These are phyloP conservation scores for Chrysocyon brachyurus DNA, from an alignment of 2,797 vertebrate genomes.

Conservation along the genomic window DNA sequence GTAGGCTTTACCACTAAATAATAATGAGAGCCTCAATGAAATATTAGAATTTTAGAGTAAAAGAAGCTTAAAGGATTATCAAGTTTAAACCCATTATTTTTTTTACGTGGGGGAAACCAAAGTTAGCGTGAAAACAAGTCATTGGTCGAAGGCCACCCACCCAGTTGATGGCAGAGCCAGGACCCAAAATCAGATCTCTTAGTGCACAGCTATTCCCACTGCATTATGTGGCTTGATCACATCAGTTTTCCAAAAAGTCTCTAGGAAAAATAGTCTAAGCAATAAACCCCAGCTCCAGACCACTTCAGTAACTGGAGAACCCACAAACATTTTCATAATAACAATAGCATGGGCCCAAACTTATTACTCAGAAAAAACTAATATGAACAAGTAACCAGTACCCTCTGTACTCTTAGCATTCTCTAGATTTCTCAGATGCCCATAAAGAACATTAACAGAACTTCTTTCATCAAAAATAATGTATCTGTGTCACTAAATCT, in stretches of 20 bases:
- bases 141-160: background rate
- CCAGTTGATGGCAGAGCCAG: background rate
- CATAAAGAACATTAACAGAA: background rate
- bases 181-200: background rate
- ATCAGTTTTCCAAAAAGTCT: background rate
- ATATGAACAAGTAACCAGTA: background rate
- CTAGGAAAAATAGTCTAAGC: background rate
- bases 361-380: slow-evolving; percentile 27
- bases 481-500: background rate
- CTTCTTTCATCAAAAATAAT: background rate
- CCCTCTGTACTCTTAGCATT: background rate
- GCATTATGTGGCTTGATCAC: background rate
- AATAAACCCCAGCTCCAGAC: background rate
- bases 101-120: background rate
- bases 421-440: slow-evolving; percentile 24
- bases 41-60: background rate
- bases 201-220: background rate
- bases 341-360: background rate
- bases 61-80: background rate
- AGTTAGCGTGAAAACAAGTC: background rate
- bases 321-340: background rate
- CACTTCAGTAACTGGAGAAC: background rate
- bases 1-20: background rate
- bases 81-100: background rate
- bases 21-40: background rate